These are phyloP conservation scores for Labeo catla DNA, from an alignment of 2,113 vertebrate genomes.

Conservation along the genomic window DNA sequence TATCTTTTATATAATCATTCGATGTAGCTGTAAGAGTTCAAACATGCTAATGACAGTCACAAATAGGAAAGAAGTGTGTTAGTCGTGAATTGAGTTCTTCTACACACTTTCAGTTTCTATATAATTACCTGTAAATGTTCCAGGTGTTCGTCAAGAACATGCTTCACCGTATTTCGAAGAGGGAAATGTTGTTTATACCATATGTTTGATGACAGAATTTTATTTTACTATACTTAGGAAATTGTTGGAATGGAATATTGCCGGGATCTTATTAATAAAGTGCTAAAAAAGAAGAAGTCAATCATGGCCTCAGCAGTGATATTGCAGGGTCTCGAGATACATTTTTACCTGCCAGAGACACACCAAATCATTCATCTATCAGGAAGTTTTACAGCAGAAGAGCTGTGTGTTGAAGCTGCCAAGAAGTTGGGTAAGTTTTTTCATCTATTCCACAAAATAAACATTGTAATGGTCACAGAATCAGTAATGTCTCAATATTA, in stretches of 20 bases:
- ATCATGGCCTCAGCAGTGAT: conserved; percentile 65
- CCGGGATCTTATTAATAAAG: conserved; percentile 86
- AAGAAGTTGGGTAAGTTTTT: conserved; percentile 80
- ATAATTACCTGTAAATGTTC: too few species aligned
- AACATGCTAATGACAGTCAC: neutral
- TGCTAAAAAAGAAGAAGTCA: conserved; percentile 75
- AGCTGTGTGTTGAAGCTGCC: conserved; percentile 81
- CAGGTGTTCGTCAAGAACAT: neutral
- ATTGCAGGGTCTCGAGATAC: conserved; percentile 77
- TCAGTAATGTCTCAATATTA: neutral
- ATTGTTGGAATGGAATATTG: conserved; percentile 70
- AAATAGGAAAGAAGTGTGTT: neutral
- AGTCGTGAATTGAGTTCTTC: neutral
- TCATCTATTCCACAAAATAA: neutral
- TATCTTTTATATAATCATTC: neutral
- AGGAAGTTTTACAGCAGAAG: conserved; percentile 78
- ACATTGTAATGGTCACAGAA: neutral
- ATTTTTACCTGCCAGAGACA: conserved; percentile 79
- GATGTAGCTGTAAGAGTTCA: neutral
- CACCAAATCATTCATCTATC: conserved; percentile 68
- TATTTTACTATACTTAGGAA: neutral
- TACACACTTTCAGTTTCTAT: neutral
- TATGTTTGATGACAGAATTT: neutral
- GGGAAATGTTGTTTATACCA: neutral
- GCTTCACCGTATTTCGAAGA: neutral